phyloP scores from a whole-genome alignment of 1,140 invertebrate genomes.

The Odontomachus brunneus region DNA sequence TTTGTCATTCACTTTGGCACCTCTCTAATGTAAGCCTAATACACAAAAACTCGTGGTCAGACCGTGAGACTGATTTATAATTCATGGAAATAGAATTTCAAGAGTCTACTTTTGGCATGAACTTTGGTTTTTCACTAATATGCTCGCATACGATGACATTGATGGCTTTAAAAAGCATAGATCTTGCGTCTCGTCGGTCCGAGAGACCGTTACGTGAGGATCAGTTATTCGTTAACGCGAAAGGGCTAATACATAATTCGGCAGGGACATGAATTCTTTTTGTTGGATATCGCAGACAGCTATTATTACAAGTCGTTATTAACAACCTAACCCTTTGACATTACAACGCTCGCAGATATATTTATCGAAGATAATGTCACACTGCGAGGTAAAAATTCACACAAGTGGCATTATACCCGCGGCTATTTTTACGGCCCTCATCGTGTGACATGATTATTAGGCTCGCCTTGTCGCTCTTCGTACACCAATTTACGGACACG shows the following conservation, averaged over 20 bases:
- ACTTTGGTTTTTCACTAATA: no score
- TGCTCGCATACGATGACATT: no score
- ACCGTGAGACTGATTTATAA: no score
- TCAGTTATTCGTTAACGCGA: no score
- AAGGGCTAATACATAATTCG: conserved; percentile 9
- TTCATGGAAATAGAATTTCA: no score
- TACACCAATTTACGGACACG: conserved; percentile 16
- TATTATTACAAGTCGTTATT: conserved; percentile 37
- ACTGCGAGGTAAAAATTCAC: conserved; percentile 48
- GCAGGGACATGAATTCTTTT: not conserved
- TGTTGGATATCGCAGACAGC: not conserved
- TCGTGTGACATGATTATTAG: conserved; percentile 53
- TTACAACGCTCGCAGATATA: conserved; percentile 30
- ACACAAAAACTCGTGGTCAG: no score
- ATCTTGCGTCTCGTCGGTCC: no score
- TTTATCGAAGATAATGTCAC: conserved; percentile 51
- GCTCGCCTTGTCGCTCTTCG: conserved; percentile 22
- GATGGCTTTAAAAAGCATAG: no score
- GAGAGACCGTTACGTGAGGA: no score
- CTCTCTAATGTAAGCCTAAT: no score
- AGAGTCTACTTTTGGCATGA: no score
- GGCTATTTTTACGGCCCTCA: conserved; percentile 51
- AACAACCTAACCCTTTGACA: conserved; percentile 42
- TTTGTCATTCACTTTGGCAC: no score
- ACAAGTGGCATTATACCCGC: not conserved